Evolutionary conservation across 2,888 invertebrate species (phyloP), one percentile per base, ranked within the genome.

Genomic region (Sympetrum striolatum): DNA sequence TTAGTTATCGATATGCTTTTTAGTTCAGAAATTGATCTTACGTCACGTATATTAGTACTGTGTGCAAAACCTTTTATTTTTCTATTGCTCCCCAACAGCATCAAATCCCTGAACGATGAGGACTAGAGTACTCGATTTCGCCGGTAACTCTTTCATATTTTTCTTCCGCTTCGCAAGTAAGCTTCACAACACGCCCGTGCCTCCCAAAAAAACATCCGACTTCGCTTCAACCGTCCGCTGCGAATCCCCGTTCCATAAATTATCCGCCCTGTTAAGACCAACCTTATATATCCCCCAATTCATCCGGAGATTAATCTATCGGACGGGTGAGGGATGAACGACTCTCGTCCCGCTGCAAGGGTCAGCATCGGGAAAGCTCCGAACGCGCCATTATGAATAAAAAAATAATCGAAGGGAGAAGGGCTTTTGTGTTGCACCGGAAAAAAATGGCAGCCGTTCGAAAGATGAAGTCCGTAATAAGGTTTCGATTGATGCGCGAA

Each of bases 221-320:
- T 53, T 53, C 53, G 18, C 53, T 53, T 18, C 53, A 53, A 18
- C 53, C 53, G 53, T 18, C 53, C 18, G 44, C 10, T 3, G 53
- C 4, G 53, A 53, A 53, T 73, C 25, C 73, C 31, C 25, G 31
- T 31, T 73, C 14, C 25, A 73, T 73, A 73, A 73, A 73, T 73
- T 73, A 73, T 25, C 25, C 73, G 31, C 73, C 73, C 14, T 31
- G 25, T 31, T 31, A 73, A 73, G 25, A 73, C 73, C 31, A 25
- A 6, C 53, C 73, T 8, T 73, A 14, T 25, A 73, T 10, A 73
- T 73, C 14, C 60, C 37, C 37, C 86, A 86, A 86, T 86, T 86
- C 60, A 86, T 64, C 86, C 60, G n/a, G 35, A 60, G 86, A 86
- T 86, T 86, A 86, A 86, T 60, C 58, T 22, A 37, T 86, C 86